Percentiles rank a stretch among this genome's conserved stretches.
Evolutionary conservation across 2,797 vertebrate genomes (phyloP).

Genomic region (Moxostoma hubbsi): DNA sequence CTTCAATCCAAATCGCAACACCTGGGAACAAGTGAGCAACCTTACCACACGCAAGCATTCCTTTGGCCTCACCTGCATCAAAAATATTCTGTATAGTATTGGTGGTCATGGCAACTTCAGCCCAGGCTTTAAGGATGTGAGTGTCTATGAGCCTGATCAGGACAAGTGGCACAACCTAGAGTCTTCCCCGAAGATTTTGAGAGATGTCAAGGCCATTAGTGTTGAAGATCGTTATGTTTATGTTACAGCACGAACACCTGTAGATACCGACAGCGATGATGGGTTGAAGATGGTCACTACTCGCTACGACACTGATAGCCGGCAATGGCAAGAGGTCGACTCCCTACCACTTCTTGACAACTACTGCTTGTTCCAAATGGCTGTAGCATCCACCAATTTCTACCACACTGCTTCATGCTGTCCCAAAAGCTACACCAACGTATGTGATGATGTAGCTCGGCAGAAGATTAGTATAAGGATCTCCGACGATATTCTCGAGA

Average conservation of each 20-base stretch:
- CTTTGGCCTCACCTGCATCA: conserved; percentile 84
- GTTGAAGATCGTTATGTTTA: conserved; percentile 86
- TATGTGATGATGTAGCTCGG: conserved; percentile 81
- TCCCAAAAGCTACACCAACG: conserved; percentile 79
- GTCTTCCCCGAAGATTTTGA: conserved; percentile 85
- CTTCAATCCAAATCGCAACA: conserved; percentile 85
- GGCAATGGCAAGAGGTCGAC: conserved; percentile 86
- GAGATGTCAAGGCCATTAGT: conserved; percentile 85
- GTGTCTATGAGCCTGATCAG: conserved; percentile 84
- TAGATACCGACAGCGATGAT: conserved; percentile 84
- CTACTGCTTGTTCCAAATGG: conserved; percentile 88
- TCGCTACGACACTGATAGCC: conserved; percentile 84
- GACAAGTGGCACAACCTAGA: conserved; percentile 89
- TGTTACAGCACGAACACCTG: conserved; percentile 84
- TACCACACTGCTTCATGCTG: conserved; percentile 89
- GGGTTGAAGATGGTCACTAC: conserved; percentile 82
- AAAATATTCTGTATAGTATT: conserved; percentile 85
- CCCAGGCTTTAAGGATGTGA: conserved; percentile 87
- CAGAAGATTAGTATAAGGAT: conserved; percentile 77
- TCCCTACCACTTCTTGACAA: conserved; percentile 86
- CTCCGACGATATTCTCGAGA: conserved; percentile 85
- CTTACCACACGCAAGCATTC: conserved; percentile 87
- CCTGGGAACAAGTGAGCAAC: conserved; percentile 87
- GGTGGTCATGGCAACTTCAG: conserved; percentile 89
- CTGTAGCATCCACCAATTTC: conserved; percentile 84